Evolutionary conservation across 2,797 vertebrate species (phyloP).

Genomic region (Mormyrus hasselquistii): DNA sequence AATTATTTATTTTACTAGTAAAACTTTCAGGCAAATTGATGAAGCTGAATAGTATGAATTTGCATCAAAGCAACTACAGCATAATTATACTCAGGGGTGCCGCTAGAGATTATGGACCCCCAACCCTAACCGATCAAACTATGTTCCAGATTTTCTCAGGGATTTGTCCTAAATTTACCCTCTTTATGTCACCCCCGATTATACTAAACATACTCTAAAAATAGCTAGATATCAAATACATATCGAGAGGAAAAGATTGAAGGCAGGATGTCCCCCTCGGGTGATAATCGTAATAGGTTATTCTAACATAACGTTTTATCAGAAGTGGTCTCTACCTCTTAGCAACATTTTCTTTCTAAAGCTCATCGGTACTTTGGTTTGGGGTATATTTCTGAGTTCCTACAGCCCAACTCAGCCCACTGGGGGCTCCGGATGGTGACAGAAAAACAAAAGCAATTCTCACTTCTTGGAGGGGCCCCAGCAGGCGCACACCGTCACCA

Average conservation of each 20-base stretch:
- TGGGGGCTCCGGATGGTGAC: neutral
- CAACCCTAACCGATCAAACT: neutral
- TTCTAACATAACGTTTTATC: neutral
- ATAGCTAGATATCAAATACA: neutral
- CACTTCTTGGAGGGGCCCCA: constrained; percentile 97
- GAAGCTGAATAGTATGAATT: neutral
- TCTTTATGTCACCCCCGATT: neutral
- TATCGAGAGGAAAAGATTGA: neutral
- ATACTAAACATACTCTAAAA: neutral
- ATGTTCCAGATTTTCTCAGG: neutral
- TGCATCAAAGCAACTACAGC: neutral
- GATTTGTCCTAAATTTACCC: neutral
- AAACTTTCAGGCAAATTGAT: neutral
- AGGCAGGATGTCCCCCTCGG: neutral
- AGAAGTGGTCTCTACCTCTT: neutral
- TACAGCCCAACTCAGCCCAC: neutral
- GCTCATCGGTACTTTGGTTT: neutral
- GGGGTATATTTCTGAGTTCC: neutral
- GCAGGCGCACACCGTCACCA: constrained; percentile 97
- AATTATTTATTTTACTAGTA: neutral
- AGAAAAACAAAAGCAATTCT: constrained; percentile 32
- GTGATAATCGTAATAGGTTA: neutral
- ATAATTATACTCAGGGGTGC: neutral
- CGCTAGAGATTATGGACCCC: neutral
- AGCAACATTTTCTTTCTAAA: neutral